Conservation (phyloP, 2,888 invertebrate species). For the Mamestra brassicae region DNA sequence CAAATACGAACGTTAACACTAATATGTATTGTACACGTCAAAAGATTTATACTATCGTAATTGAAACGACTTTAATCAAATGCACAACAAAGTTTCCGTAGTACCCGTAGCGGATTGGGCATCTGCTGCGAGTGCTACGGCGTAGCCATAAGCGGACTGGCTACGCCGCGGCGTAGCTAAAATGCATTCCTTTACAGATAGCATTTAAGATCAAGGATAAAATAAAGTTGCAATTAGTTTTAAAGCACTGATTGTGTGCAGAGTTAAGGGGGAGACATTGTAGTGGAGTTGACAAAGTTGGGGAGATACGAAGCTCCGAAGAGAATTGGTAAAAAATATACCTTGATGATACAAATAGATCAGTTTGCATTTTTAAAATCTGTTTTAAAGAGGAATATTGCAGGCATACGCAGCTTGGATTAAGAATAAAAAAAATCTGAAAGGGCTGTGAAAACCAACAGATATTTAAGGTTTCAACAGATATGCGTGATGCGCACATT, state of each 20-base stretch:
- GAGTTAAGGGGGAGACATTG: slow-evolving; percentile 4
- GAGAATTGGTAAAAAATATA: not conserved
- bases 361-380: not conserved
- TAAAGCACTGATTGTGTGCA: slow-evolving; percentile 15
- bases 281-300: not conserved
- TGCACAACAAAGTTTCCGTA: no score
- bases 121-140: slow-evolving; percentile 12
- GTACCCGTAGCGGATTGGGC: no score
- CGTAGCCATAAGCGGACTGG: slow-evolving; percentile 19
- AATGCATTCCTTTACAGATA: slow-evolving; percentile 15
- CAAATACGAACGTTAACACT: no score
- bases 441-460: no score
- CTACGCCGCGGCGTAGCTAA: slow-evolving; percentile 50
- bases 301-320: not conserved
- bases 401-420: no score
- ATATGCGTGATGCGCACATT: no score
- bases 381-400: not conserved
- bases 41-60: not conserved
- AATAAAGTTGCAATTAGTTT: slow-evolving; percentile 38
- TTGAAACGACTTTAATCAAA: no score
- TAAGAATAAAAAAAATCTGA: no score
- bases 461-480: no score
- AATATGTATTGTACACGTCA: not conserved
- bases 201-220: slow-evolving; percentile 18
- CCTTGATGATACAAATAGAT: not conserved